Conservation (phyloP, 2,888 invertebrate genomes). For the Meiosimyza platycephala region DNA sequence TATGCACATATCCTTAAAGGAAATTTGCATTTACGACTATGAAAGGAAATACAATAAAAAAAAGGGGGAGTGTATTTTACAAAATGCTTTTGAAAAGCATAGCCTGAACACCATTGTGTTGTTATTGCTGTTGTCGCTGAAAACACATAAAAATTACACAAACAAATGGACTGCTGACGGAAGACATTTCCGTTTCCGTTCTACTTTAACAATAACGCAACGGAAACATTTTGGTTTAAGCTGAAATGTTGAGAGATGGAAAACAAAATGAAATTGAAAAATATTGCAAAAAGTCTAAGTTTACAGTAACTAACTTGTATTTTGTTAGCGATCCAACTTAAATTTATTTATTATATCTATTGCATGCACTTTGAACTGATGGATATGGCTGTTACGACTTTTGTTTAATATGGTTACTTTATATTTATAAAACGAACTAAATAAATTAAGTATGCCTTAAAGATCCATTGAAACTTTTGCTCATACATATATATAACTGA, state of each 20-base stretch:
- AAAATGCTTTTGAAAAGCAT: neutral
- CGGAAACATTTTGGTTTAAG: slow-evolving; percentile 12
- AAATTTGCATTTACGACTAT: slow-evolving; percentile 3
- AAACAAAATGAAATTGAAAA: no score
- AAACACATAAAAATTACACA: slow-evolving; percentile 8
- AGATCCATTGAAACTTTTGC: no score
- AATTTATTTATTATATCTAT: no score
- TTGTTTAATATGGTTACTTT: no score
- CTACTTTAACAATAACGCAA: slow-evolving; percentile 2
- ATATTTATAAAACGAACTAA: no score
- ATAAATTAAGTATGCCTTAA: no score
- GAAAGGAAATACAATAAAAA: neutral
- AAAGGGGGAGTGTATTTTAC: neutral
- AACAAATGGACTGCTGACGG: slow-evolving; percentile 18
- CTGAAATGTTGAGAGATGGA: no score
- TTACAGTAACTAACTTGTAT: no score
- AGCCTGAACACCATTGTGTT: neutral
- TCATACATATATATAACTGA: neutral
- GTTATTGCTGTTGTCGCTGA: neutral
- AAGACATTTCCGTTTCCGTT: slow-evolving; percentile 16
- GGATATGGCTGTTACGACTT: no score
- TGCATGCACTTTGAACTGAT: no score
- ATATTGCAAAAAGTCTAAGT: no score
- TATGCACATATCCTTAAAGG: neutral
- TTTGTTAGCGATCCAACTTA: no score